phyloP scores from a whole-genome alignment of 37 sponge, comb jelly and placozoan genomes.

The Mnemiopsis leidyi region DNA sequence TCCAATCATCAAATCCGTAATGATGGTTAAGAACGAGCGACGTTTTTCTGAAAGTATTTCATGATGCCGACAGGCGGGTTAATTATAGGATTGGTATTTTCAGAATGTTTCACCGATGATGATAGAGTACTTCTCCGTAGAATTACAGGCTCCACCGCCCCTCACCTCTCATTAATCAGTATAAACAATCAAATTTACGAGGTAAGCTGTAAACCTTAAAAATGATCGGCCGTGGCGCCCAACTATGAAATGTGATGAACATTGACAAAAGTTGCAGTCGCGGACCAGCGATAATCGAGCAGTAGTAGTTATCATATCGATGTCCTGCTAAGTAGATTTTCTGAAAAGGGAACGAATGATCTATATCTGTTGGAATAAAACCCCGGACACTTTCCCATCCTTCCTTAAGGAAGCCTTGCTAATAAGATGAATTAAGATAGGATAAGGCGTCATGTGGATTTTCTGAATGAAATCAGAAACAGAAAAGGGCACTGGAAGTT shows the following conservation, averaged over 20 bases:
- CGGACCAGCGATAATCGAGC: too few relatives aligned
- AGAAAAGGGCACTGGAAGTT: too few relatives aligned
- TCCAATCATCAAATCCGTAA: background rate
- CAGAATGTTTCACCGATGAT: background rate
- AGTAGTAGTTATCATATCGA: too few relatives aligned
- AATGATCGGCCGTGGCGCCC: background rate
- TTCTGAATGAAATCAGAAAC: too few relatives aligned
- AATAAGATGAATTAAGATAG: too few relatives aligned
- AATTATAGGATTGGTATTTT: background rate
- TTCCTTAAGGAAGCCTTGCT: too few relatives aligned
- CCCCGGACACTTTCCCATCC: too few relatives aligned
- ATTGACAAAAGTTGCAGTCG: background rate
- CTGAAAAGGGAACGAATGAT: too few relatives aligned
- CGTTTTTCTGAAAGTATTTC: background rate
- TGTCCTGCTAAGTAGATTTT: too few relatives aligned
- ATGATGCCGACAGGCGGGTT: background rate
- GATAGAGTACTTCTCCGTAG: background rate
- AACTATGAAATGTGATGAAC: background rate
- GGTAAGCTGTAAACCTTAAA: background rate
- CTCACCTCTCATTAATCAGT: background rate
- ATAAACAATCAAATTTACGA: background rate
- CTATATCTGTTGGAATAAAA: too few relatives aligned
- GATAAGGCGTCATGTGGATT: too few relatives aligned
- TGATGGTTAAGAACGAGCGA: background rate
- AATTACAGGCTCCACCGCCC: background rate